Evolutionary conservation across 2,113 vertebrate species (phyloP).

Genomic region (Alligator mississippiensis): DNA sequence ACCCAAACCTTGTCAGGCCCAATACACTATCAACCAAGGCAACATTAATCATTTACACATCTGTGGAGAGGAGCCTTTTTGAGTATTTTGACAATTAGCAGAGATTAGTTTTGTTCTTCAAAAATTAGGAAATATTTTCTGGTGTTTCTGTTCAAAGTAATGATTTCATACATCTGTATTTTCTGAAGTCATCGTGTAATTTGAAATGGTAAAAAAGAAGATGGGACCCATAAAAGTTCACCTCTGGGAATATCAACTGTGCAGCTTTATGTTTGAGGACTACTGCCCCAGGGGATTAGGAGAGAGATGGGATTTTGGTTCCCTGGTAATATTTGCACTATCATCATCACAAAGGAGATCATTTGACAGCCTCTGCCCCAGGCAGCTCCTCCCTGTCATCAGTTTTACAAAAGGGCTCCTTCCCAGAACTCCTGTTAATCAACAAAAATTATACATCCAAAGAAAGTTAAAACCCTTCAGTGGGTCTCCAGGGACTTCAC

Average conservation of each 20-base stretch:
- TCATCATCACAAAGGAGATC: constrained; percentile 43
- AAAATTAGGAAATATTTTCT: neutral
- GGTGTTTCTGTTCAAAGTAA: neutral
- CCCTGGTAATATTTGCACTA: constrained; percentile 24
- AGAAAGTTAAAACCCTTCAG: constrained; percentile 48
- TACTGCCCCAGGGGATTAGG: neutral
- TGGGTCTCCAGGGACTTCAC: constrained; percentile 3
- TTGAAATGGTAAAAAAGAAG: neutral
- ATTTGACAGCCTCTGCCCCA: constrained; percentile 38
- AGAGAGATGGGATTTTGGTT: neutral
- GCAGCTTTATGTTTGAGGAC: neutral
- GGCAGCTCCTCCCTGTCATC: constrained; percentile 55
- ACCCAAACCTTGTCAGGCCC: neutral
- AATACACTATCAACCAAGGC: neutral
- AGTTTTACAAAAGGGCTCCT: constrained; percentile 49
- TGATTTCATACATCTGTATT: neutral
- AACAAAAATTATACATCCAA: constrained; percentile 64
- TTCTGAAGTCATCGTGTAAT: neutral
- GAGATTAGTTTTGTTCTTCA: neutral
- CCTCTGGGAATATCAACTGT: neutral
- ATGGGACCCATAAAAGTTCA: constrained; percentile 1
- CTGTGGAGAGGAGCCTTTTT: neutral
- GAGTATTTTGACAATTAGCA: neutral
- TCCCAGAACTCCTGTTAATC: constrained; percentile 69
- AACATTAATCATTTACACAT: neutral